Conservation (phyloP, 2,797 vertebrate species). For the Anniella stebbinsi region DNA sequence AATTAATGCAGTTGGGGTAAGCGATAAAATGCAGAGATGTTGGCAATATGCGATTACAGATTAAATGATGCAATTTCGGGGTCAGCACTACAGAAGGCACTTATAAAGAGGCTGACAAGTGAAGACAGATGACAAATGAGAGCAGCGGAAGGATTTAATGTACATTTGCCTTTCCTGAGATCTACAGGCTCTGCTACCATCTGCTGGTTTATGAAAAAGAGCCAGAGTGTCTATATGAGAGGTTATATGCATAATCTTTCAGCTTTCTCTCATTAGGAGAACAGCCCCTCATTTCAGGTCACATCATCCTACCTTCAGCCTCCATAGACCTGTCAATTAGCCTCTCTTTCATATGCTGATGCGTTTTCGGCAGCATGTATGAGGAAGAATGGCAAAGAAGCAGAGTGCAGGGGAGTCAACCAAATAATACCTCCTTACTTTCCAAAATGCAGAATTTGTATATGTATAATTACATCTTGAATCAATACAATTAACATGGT, state of each 20-base stretch:
- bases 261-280: slow-evolving; percentile 60
- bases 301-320: slow-evolving; percentile 54
- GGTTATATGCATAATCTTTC: slow-evolving; percentile 51
- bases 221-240: slow-evolving; percentile 52
- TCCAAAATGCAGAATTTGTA: slow-evolving; percentile 24
- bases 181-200: slow-evolving; percentile 76
- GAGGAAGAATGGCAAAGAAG: slow-evolving; percentile 41
- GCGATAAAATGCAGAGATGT: slow-evolving; percentile 59
- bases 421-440: background rate
- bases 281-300: slow-evolving; percentile 52
- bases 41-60: slow-evolving; percentile 68
- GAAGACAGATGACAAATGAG: slow-evolving; percentile 61
- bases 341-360: slow-evolving; percentile 49
- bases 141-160: slow-evolving; percentile 32
- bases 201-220: slow-evolving; percentile 74
- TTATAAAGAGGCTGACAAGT: slow-evolving; percentile 49
- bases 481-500: slow-evolving; percentile 24
- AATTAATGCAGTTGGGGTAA: slow-evolving; percentile 61
- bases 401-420: background rate
- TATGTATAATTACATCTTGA: background rate
- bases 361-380: slow-evolving; percentile 26
- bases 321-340: slow-evolving; percentile 54
- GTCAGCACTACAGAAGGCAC: slow-evolving; percentile 68
- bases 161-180: slow-evolving; percentile 47
- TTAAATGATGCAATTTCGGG: slow-evolving; percentile 72